Conservation (phyloP, 2,888 invertebrate species). For the Ormyrus thymus region DNA sequence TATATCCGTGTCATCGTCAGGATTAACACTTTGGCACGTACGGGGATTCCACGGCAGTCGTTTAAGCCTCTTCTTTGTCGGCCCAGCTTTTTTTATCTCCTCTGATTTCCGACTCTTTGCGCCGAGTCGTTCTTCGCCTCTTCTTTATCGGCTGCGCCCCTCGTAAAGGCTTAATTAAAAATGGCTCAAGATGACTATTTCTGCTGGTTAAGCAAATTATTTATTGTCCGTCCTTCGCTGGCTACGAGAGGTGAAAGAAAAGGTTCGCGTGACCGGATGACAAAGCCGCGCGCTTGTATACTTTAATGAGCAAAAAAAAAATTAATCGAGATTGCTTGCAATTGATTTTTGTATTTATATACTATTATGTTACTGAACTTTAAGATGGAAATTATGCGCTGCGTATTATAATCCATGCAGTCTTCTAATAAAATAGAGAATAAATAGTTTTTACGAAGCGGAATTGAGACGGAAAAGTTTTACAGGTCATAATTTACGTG, state of each 20-base stretch:
- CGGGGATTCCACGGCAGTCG: conserved; percentile 30
- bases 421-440: too few species aligned
- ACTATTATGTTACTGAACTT: too few species aligned
- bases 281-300: conserved; percentile 14
- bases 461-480: too few species aligned
- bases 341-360: too few species aligned
- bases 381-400: too few species aligned
- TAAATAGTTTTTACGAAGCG: too few species aligned
- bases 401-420: too few species aligned
- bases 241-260: not conserved
- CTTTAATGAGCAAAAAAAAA: conserved; percentile 23
- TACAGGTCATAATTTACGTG: too few species aligned
- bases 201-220: not conserved
- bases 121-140: not conserved
- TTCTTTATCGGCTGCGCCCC: not conserved
- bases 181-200: not conserved
- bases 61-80: conserved; percentile 44
- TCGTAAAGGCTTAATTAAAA: too few species aligned
- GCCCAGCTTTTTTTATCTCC: not conserved
- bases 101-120: not conserved
- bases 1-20: conserved; percentile 1
- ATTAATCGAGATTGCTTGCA: conserved; percentile 6
- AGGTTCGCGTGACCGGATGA: conserved; percentile 11
- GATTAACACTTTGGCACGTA: conserved; percentile 27
- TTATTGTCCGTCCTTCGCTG: not conserved